These are phyloP conservation scores for Oligia fasciuncula DNA, from an alignment of 2,888 invertebrate genomes.

Conservation along the genomic window DNA sequence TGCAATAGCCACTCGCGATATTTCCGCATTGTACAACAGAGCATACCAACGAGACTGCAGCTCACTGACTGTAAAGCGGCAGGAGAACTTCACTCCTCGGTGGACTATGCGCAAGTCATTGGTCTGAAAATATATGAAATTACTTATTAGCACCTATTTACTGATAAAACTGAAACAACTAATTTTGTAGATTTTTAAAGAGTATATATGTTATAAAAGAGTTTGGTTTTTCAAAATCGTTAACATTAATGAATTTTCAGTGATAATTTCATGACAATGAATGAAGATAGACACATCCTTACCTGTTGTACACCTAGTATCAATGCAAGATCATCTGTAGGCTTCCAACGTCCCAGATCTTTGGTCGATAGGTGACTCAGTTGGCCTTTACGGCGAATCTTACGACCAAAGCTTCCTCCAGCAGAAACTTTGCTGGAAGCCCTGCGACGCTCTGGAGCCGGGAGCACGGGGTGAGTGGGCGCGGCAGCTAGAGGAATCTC, in stretches of 20 bases:
- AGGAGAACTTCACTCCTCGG: constrained; percentile 98
- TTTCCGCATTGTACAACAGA: constrained; percentile 97
- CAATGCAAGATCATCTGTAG: constrained; percentile 98
- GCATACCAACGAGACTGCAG: constrained; percentile 99
- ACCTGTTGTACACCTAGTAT: constrained; percentile 98
- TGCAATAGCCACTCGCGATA: constrained; percentile 97
- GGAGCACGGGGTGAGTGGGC: constrained; percentile 74
- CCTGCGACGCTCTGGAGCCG: constrained; percentile 77
- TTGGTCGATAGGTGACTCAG: constrained; percentile 93
- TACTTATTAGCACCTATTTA: neutral
- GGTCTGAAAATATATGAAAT: constrained; percentile 85
- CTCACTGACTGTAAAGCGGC: constrained; percentile 97
- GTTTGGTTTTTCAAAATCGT: neutral
- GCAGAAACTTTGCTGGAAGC: constrained; percentile 84
- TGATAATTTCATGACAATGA: neutral
- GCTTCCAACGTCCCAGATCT: constrained; percentile 98
- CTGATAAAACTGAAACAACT: neutral
- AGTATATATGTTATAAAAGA: neutral
- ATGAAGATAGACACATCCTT: constrained; percentile 8
- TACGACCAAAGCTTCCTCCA: constrained; percentile 83
- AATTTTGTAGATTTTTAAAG: too few relatives aligned
- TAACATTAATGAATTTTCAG: too few relatives aligned
- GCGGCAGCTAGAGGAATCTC: constrained; percentile 80
- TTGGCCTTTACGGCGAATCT: constrained; percentile 91
- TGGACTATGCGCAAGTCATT: constrained; percentile 95